Evolutionary conservation across 2,113 vertebrate genomes (phyloP).

Genomic region (Osmerus eperlanus): DNA sequence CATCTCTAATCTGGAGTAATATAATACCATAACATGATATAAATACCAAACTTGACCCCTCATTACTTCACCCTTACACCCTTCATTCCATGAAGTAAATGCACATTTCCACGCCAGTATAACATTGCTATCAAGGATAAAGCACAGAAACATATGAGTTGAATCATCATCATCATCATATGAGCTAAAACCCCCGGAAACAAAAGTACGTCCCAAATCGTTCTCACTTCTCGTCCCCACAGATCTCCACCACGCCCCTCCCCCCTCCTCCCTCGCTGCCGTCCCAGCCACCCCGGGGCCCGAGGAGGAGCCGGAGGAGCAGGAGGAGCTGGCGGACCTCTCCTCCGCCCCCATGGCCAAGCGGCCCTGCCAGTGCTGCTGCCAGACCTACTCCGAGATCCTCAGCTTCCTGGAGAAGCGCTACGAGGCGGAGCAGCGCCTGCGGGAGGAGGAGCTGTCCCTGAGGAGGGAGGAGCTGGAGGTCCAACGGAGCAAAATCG

Average conservation of each 20-base stretch:
- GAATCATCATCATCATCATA: too few species aligned
- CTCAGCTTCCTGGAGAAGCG: constrained; percentile 78
- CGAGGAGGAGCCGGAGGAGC: constrained; percentile 59
- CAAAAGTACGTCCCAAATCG: too few species aligned
- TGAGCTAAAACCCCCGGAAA: too few species aligned
- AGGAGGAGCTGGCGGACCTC: constrained; percentile 46
- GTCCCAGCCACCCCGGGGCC: constrained; percentile 48
- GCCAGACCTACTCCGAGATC: constrained; percentile 76
- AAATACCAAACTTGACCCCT: too few species aligned
- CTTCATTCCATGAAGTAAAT: too few species aligned
- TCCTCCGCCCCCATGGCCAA: constrained; percentile 65
- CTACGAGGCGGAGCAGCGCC: constrained; percentile 73
- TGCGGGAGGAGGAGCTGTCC: constrained; percentile 74
- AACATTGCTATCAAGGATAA: too few species aligned
- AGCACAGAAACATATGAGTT: too few species aligned
- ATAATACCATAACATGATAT: too few species aligned
- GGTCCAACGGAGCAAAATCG: constrained; percentile 72
- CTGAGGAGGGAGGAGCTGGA: constrained; percentile 74
- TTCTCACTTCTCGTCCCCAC: background rate
- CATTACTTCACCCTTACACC: too few species aligned
- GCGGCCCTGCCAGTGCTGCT: constrained; percentile 75
- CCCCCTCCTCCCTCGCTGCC: background rate
- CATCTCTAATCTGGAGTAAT: too few species aligned
- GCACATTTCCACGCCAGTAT: too few species aligned
- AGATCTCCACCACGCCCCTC: background rate